A percentile compares a stretch with the other conserved stretches of the same genome.
Conservation (phyloP, 2,888 invertebrate species). For the Thalpophila matura region DNA sequence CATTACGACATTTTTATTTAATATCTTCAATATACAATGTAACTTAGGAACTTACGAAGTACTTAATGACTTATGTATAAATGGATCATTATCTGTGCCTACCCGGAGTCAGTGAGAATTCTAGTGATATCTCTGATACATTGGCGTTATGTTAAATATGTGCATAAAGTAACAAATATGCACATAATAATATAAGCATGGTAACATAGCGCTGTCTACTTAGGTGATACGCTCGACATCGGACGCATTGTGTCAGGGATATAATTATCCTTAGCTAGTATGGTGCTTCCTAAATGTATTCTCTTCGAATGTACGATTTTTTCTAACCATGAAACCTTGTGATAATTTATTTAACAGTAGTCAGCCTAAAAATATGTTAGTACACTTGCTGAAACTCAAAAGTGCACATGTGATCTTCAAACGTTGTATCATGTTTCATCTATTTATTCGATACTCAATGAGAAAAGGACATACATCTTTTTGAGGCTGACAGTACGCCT, state of each 20-base stretch:
- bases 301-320: slow-evolving; percentile 18
- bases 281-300: slow-evolving; percentile 34
- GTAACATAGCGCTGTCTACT: background rate
- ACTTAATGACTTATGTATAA: slow-evolving; percentile 39
- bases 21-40: slow-evolving; percentile 13
- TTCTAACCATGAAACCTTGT: slow-evolving; percentile 47
- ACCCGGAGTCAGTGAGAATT: slow-evolving; percentile 11
- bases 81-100: slow-evolving; percentile 23
- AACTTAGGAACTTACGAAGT: slow-evolving; percentile 30
- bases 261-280: slow-evolving; percentile 10
- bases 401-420: no score
- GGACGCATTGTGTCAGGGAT: slow-evolving; percentile 24
- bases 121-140: slow-evolving; percentile 27
- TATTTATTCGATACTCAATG: no score
- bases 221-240: background rate
- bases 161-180: background rate
- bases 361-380: no score
- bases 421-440: no score
- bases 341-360: slow-evolving; percentile 47
- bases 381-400: no score
- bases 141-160: background rate
- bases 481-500: no score
- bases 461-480: no score
- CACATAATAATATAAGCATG: background rate
- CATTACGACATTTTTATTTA: slow-evolving; percentile 44